phyloP scores from a whole-genome alignment of 2,797 vertebrate genomes.

The Brachyalestes nurse region DNA sequence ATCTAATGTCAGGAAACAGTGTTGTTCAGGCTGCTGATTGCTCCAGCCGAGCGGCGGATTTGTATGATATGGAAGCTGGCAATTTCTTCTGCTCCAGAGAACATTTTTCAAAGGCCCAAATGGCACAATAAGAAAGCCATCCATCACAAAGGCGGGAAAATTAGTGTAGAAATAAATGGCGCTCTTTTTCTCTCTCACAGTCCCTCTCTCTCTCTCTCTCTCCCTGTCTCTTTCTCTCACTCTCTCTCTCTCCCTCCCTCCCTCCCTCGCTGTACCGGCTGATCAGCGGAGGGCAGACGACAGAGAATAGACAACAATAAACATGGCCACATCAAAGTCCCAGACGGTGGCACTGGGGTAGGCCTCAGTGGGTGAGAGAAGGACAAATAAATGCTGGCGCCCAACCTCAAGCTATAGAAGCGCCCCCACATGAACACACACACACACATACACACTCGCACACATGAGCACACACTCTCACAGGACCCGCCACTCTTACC shows the following conservation, averaged over 20 bases:
- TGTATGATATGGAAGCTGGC: slow-evolving; percentile 75
- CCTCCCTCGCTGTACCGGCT: slow-evolving; percentile 9
- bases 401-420: slow-evolving; percentile 59
- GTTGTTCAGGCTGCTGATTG: slow-evolving; percentile 57
- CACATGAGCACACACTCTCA: slow-evolving; percentile 4
- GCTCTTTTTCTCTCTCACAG: slow-evolving; percentile 61
- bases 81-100: slow-evolving; percentile 80
- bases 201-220: slow-evolving; percentile 33
- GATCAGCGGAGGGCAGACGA: slow-evolving; percentile 62
- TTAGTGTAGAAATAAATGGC: slow-evolving; percentile 81
- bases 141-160: slow-evolving; percentile 80
- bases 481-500: slow-evolving; percentile 55
- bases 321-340: slow-evolving; percentile 78
- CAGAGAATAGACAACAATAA: slow-evolving; percentile 78
- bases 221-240: slow-evolving; percentile 56
- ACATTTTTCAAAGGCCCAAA: slow-evolving; percentile 80
- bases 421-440: slow-evolving; percentile 13
- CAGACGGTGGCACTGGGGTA: slow-evolving; percentile 72
- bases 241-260: slow-evolving; percentile 50
- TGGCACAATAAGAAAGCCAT: slow-evolving; percentile 83
- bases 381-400: slow-evolving; percentile 70
- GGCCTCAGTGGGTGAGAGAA: slow-evolving; percentile 68
- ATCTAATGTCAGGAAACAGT: slow-evolving; percentile 46
- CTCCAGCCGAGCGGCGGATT: slow-evolving; percentile 52
- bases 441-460: neutral